A percentile compares a stretch with the other conserved stretches of the same genome.
Conservation (phyloP, 2,888 invertebrate genomes). For the Philaethria dido region DNA sequence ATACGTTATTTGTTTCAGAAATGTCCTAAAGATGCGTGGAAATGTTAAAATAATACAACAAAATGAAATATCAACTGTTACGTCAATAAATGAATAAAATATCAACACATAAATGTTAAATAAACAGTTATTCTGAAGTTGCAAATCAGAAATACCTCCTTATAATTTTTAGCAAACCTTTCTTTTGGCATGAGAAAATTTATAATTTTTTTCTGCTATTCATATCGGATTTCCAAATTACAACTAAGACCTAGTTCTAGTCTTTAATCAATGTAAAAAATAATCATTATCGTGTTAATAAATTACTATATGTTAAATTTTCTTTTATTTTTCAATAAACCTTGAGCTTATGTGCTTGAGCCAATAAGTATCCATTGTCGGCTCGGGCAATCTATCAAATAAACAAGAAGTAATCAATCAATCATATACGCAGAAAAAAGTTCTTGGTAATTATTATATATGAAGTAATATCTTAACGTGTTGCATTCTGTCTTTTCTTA, state of each 20-base stretch:
- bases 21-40: constrained; percentile 68
- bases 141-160: no score
- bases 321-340: not conserved
- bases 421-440: constrained; percentile 14
- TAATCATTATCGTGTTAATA: not conserved
- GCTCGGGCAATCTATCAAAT: constrained; percentile 14
- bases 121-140: no score
- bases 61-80: not conserved
- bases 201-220: no score
- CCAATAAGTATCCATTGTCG: not conserved
- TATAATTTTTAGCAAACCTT: no score
- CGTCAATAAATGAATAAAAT: no score
- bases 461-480: constrained; percentile 1
- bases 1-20: constrained; percentile 58
- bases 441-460: constrained; percentile 6
- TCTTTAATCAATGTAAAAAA: not conserved
- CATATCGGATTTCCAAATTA: no score
- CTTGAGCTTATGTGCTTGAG: not conserved
- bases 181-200: no score
- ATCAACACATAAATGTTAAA: no score
- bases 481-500: not conserved
- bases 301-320: not conserved
- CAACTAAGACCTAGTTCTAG: not conserved
- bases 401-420: constrained; percentile 14
- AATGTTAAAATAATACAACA: constrained; percentile 49